Conservation (phyloP, 1,140 invertebrate genomes). For the Temnothorax nylanderi region DNA sequence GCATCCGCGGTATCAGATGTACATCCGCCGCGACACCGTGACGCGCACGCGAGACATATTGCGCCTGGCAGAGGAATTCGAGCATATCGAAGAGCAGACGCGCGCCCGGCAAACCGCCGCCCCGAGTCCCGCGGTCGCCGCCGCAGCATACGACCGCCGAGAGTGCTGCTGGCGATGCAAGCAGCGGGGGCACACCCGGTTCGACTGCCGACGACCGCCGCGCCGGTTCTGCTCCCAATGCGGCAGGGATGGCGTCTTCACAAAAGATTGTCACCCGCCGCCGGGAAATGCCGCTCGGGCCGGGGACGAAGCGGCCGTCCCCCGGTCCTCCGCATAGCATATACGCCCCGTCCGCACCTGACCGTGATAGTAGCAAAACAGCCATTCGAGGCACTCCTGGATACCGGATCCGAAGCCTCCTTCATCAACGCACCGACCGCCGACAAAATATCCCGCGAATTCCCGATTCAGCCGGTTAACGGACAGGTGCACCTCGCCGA, state of each 20-base stretch:
- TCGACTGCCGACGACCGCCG: background rate
- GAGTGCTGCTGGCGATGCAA: background rate
- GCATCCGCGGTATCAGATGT: no score
- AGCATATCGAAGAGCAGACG: no score
- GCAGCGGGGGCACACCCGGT: background rate
- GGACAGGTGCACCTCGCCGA: background rate
- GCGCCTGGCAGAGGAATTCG: no score
- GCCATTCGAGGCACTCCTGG: background rate
- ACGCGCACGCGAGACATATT: no score
- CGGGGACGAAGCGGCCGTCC: background rate
- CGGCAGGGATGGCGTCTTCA: background rate
- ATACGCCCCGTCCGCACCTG: background rate
- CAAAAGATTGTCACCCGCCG: background rate
- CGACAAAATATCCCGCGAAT: no score
- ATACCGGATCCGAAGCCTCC: background rate
- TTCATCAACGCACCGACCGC: background rate
- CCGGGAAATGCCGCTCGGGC: background rate
- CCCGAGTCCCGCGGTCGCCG: no score
- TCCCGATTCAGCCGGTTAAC: no score
- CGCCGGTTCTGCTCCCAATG: background rate
- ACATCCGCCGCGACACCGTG: no score
- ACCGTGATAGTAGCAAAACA: no score
- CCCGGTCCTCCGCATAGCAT: background rate
- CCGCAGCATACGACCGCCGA: background rate
- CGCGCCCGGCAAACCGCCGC: no score